phyloP scores from a whole-genome alignment of 37 sponge, comb jelly and placozoan species.

The Spongilla lacustris region DNA sequence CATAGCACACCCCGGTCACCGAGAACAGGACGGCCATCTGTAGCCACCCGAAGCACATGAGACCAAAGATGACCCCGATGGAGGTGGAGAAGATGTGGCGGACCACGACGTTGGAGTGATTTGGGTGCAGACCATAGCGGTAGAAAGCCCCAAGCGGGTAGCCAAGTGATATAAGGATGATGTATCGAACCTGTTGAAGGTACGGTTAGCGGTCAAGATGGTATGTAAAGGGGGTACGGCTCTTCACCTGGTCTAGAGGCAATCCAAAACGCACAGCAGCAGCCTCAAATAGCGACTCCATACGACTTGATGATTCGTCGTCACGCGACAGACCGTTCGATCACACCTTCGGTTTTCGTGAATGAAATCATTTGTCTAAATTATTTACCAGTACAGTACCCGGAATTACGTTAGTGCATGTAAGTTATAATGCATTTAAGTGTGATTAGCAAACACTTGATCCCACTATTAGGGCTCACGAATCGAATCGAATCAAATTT shows the following conservation, averaged over 20 bases:
- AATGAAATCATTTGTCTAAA: too few species aligned
- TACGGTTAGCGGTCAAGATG: not conserved
- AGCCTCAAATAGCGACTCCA: not conserved
- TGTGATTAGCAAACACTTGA: too few species aligned
- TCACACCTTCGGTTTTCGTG: too few species aligned
- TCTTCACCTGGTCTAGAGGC: not conserved
- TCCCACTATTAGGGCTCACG: too few species aligned
- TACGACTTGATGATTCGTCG: not conserved
- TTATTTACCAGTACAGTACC: too few species aligned
- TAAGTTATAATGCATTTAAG: too few species aligned
- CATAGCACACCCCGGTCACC: conserved; percentile 32
- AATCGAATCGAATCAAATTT: too few species aligned
- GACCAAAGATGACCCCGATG: conserved; percentile 52
- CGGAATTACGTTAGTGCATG: too few species aligned
- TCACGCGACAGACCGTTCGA: not conserved
- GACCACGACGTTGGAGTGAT: conserved; percentile 4
- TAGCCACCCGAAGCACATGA: conserved; percentile 60
- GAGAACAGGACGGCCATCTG: conserved; percentile 39
- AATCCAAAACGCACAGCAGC: not conserved
- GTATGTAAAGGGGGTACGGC: too few species aligned
- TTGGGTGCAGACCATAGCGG: conserved; percentile 49
- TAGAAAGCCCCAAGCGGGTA: conserved; percentile 42
- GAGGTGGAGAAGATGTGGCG: conserved; percentile 32
- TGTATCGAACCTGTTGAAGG: conserved; percentile 55
- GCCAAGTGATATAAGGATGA: conserved; percentile 38